Base-by-base conservation (phyloP, 30 jellyfish, hydroid and myxozoan genomes). In the Hydractinia echinata region DNA sequence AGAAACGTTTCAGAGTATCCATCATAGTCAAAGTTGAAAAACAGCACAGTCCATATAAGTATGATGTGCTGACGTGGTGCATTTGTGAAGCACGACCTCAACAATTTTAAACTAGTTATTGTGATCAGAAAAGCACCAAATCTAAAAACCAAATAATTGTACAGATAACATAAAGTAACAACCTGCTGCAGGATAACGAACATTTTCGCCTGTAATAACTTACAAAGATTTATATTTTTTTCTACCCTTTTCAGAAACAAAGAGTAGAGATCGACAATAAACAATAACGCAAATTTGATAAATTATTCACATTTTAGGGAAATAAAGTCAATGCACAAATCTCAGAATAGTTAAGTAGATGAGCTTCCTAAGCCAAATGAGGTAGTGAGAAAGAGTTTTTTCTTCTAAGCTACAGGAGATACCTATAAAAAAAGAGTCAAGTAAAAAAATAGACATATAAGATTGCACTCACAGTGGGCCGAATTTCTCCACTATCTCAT, bases 31-130 rank as follows among this genome's bases (percentile, higher is more conserved):
- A 66, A 93, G 54, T 87, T 81, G 79, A 93, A 93, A 87, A 93
- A 93, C 39, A 93, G 85, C 72, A 93, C 99, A 5, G 99, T 93
- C 99, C 99, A 93, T 4, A 93, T 93, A 54, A 93, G 89, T 53
- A 93, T 83, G 53, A 93, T 76, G 66, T 93, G 95, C 61, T 93
- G 99, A 76, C 94, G 74, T 48, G 95, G 84, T 30, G 96, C 85
- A 54, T 94, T 74, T 5, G 90, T 55, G 76, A 87, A 93, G 55
- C 83, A 83, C 11, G 95, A 81, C 52, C 99, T 92, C 51, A 93
- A 89, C 30, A 93, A 79, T 69, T 93, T 93, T 88, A 93, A 69
- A 72, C 94, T 91, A 20, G 90, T 76, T 39, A 87, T 67, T 52
- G 99, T 84, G 7, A 93, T 88, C 8, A 93, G 73, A 58, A 87